Base-by-base conservation (phyloP, 2,797 vertebrate genomes). In the Falco naumanni region DNA sequence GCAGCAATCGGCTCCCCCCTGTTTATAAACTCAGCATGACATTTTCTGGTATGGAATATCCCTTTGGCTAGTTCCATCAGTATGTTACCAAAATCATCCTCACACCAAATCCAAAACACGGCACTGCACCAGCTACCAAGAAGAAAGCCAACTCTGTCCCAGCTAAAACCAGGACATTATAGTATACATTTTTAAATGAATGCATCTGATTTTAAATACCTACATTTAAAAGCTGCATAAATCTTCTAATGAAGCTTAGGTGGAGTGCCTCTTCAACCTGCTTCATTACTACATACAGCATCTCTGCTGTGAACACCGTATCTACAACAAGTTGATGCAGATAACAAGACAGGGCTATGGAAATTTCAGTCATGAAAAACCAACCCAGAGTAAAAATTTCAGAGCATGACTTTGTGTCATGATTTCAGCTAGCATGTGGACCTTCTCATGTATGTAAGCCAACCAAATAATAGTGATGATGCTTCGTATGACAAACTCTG, bases 401-500 rank as follows among this genome's bases (percentile, higher is more conserved):
- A 57, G 16, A 34, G 20, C 2, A 1, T 8, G 13, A 61, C 61
- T 75, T 53, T 21, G 34, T 7, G 2, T 22, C 28, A 9, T 4
- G 6, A 71, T 39, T 74, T 74, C 33, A 47, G 50, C n/a, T 84
- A 53, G 1, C 16, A 51, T 0, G 0, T 16, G 18, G 22, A 57
- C 37, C 8, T 77, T 29, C 18, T 80, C 41, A 24, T 2, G 3
- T 12, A 59, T 3, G 0, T 5, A 60, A 59, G 20, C 41, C 25
- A 64, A 10, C 0, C 15, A 5, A 82, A 25, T 16, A 41, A 61
- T 1, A 53, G 11, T 0, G 29, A 57, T 4, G 33, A 48, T 6
- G 10, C 22, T 39, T 70, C 10, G 3, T 10, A 18, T 3, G 16
- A 34, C 39, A 1, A 45, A 60, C 22, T 25, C 56, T 45, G 51